These are phyloP conservation scores for Clanis bilineata DNA, from an alignment of 2,888 invertebrate genomes.

Conservation along the genomic window DNA sequence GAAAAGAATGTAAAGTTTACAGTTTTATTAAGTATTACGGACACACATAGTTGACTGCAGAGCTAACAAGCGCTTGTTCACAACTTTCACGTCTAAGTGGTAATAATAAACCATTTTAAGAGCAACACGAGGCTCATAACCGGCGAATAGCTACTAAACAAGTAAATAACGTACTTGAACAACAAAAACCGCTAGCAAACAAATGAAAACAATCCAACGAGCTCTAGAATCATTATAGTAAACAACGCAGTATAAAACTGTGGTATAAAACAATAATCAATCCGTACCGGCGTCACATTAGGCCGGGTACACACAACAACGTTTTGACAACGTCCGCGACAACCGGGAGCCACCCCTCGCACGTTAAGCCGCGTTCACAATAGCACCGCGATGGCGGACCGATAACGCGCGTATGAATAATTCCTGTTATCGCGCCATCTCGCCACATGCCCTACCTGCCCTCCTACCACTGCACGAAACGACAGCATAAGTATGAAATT, in stretches of 20 bases:
- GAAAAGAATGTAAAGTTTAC: neutral
- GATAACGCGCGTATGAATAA: constrained; percentile 81
- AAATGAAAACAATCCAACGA: constrained; percentile 17
- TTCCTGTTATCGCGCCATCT: constrained; percentile 80
- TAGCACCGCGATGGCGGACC: constrained; percentile 77
- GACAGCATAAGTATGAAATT: constrained; percentile 44
- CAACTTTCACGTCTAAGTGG: neutral
- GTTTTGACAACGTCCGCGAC: constrained; percentile 76
- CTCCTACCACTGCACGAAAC: constrained; percentile 64
- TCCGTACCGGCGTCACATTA: constrained; percentile 65
- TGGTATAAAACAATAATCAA: constrained; percentile 72
- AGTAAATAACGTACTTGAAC: constrained; percentile 23
- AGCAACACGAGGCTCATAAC: constrained; percentile 30
- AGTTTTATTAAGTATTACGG: neutral
- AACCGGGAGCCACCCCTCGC: constrained; percentile 76
- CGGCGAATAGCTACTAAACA: constrained; percentile 30
- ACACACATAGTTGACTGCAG: neutral
- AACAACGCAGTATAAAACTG: constrained; percentile 53
- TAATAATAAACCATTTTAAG: constrained; percentile 25
- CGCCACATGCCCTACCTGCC: constrained; percentile 82
- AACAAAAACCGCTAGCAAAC: constrained; percentile 22
- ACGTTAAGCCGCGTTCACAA: constrained; percentile 73
- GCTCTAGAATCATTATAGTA: constrained; percentile 46
- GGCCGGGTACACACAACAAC: constrained; percentile 67
- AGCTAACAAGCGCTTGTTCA: neutral